Percentiles rank a stretch among this genome's conserved stretches.
phyloP scores from a whole-genome alignment of 1,140 invertebrate species.

The Cataglyphis hispanica region DNA sequence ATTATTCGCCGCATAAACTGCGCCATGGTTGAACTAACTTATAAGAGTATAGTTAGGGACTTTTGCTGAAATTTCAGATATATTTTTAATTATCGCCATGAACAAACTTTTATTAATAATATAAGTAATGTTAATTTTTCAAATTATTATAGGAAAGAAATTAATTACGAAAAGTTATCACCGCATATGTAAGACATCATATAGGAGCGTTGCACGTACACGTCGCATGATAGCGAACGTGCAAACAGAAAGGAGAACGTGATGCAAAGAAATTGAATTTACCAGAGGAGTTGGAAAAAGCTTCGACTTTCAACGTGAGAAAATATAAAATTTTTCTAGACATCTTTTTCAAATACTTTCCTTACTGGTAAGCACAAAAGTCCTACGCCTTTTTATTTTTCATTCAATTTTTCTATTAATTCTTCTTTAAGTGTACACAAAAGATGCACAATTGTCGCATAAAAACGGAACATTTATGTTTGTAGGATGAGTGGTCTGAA shows the following conservation, averaged over 20 bases:
- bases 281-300: neutral
- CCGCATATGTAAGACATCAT: neutral
- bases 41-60: too few species aligned
- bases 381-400: neutral
- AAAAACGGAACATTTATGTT: neutral
- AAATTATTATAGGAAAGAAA: neutral
- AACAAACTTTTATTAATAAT: too few species aligned
- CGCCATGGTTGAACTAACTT: too few species aligned
- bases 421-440: too few species aligned
- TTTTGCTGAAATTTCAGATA: too few species aligned
- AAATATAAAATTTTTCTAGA: neutral
- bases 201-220: conserved; percentile 11
- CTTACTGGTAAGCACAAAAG: neutral
- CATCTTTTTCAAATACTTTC: neutral
- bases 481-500: neutral
- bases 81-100: too few species aligned
- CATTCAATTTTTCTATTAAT: neutral
- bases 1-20: too few species aligned
- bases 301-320: neutral
- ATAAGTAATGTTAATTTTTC: too few species aligned
- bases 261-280: neutral
- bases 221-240: neutral
- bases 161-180: conserved; percentile 1
- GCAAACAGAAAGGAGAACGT: neutral
- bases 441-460: neutral